Evolutionary conservation across 2,797 vertebrate genomes (phyloP), one percentile per base, ranked within the genome.

Genomic region (Paguma larvata): DNA sequence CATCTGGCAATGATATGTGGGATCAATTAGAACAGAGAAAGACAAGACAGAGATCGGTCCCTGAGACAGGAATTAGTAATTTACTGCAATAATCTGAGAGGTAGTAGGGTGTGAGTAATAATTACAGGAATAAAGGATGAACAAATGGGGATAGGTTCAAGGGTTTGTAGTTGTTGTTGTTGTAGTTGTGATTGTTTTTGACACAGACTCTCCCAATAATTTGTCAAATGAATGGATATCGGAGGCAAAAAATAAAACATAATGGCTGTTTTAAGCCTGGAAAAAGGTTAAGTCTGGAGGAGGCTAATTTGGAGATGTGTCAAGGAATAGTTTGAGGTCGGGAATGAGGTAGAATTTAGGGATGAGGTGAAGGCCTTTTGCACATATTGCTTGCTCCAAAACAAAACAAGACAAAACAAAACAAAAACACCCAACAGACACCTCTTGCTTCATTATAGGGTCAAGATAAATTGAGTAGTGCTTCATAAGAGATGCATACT

Each of bases 151-250:
- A 27, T 34, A 70, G 46, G 34, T 34, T 53, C n/a, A 75, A 85
- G 11, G 27, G 53, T 56, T 56, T 56, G 53, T 56, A 19, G 51
- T 53, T 53, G 53, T 18, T 51, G 53, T 21, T 56, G 53, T 56
- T 7, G 53, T 13, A 51, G 13, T 51, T 51, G 48, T 56, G 8
- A 21, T 19, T 56, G 18, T 56, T 30, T 86, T 25, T 80, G 46
- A 94, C 23, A 32, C 83, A 65, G 48, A 68, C 38, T 94, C 53
- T 56, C 32, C 23, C 91, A 93, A 63, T 68, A 86, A 89, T 85
- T 85, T 91, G 23, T 30, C 9, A n/a, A 94, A 51, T 70, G 32
- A 79, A 79, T 13, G 18, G 32, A 34, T 80, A 56, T 34, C 12
- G 80, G 14, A 75, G 38, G 25, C 34, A 75, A 84, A 87, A 46